phyloP scores from a whole-genome alignment of 2,888 invertebrate species.

The Spilarctia lutea region DNA sequence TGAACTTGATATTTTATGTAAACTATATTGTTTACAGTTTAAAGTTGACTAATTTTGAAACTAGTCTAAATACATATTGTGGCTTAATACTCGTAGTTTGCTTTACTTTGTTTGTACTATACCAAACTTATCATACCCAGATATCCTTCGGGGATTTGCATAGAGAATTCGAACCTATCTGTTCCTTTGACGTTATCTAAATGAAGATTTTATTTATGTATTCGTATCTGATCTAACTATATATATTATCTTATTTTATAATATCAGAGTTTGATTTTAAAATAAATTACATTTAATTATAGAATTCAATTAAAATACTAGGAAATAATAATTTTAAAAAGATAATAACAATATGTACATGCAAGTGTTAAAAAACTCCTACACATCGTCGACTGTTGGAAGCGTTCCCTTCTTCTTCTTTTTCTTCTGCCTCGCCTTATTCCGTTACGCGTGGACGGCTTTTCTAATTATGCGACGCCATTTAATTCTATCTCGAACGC shows the following conservation, averaged over 20 bases:
- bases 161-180: background rate
- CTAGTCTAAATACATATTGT: background rate
- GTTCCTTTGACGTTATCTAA: slow-evolving; percentile 4
- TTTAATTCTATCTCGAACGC: no score
- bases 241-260: background rate
- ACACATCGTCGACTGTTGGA: no score
- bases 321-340: no score
- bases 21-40: background rate
- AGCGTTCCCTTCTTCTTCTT: no score
- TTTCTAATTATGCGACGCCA: no score
- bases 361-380: no score
- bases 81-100: background rate
- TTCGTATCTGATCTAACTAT: background rate
- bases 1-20: background rate
- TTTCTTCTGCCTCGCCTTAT: no score
- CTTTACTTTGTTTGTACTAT: background rate
- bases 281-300: no score
- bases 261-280: background rate
- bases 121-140: background rate
- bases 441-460: no score
- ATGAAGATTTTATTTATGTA: slow-evolving; percentile 9
- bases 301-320: no score
- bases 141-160: slow-evolving; percentile 1
- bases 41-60: background rate
- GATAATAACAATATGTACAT: no score